Percentiles rank a stretch among this genome's conserved stretches.
Evolutionary conservation across 2,888 invertebrate genomes (phyloP).

Genomic region (Tyria jacobaeae): DNA sequence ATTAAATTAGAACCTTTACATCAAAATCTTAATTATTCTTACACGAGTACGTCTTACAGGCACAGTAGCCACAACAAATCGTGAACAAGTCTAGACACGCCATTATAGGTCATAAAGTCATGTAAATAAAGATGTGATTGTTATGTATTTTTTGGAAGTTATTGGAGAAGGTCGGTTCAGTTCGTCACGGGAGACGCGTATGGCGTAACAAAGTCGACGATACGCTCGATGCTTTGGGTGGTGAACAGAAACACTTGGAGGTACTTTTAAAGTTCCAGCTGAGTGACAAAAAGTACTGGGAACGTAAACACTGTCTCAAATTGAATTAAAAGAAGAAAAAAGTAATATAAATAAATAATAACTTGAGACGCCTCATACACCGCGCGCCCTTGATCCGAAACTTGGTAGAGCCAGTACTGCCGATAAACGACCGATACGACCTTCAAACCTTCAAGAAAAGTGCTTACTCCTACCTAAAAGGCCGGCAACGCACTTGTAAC

Average conservation of each 20-base stretch:
- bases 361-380: no score
- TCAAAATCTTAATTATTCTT: constrained; percentile 48
- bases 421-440: no score
- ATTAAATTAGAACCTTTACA: constrained; percentile 39
- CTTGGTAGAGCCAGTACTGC: no score
- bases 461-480: no score
- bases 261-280: constrained; percentile 28
- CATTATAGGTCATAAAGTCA: constrained; percentile 16
- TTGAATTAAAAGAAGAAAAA: not conserved
- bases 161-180: constrained; percentile 40
- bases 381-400: no score
- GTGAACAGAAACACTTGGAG: constrained; percentile 47
- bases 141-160: constrained; percentile 19
- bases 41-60: constrained; percentile 34
- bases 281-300: constrained; percentile 39
- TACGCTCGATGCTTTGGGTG: constrained; percentile 64
- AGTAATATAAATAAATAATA: no score
- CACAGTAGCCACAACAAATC: constrained; percentile 27
- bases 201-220: constrained; percentile 66
- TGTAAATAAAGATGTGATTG: constrained; percentile 19
- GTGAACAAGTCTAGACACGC: constrained; percentile 14
- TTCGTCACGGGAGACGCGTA: constrained; percentile 71
- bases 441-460: no score
- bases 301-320: not conserved
- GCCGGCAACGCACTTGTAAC: no score